Evolutionary conservation across 2,888 invertebrate species (phyloP).

Genomic region (Hoplodrina blanda): DNA sequence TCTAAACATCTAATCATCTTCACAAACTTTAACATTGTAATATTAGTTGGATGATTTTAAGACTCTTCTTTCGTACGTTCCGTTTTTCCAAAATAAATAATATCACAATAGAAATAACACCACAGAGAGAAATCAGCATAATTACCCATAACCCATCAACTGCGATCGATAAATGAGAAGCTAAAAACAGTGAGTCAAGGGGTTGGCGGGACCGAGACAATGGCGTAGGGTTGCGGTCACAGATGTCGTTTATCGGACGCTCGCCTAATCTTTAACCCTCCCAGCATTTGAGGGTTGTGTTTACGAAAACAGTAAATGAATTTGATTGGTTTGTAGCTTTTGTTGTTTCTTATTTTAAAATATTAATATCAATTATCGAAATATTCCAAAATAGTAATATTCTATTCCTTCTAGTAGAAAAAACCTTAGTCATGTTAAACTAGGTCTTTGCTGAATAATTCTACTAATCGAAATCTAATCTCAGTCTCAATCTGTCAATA

Average conservation of each 20-base stretch:
- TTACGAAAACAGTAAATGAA: slow-evolving; percentile 57
- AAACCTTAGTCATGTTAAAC: no score
- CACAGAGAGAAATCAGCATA: slow-evolving; percentile 45
- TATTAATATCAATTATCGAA: not conserved
- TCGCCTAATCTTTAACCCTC: slow-evolving; percentile 78
- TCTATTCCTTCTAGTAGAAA: no score
- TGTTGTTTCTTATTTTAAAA: not conserved
- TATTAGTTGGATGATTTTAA: no score
- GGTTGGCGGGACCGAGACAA: slow-evolving; percentile 75
- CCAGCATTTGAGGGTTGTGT: slow-evolving; percentile 62
- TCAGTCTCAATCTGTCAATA: no score
- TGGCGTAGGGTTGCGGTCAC: slow-evolving; percentile 79
- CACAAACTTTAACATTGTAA: no score
- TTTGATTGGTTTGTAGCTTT: slow-evolving; percentile 42
- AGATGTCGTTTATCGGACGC: slow-evolving; percentile 87
- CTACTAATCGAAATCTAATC: no score
- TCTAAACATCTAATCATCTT: no score
- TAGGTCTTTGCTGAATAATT: no score
- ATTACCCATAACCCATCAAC: slow-evolving; percentile 64
- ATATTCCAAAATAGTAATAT: not conserved
- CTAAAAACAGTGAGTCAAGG: slow-evolving; percentile 72
- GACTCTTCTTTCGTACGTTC: no score
- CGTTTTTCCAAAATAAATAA: no score
- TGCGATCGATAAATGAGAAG: slow-evolving; percentile 67
- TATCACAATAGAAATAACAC: not conserved